Conservation (phyloP, 2,888 invertebrate genomes). For the Lasioglossum leucozonium region DNA sequence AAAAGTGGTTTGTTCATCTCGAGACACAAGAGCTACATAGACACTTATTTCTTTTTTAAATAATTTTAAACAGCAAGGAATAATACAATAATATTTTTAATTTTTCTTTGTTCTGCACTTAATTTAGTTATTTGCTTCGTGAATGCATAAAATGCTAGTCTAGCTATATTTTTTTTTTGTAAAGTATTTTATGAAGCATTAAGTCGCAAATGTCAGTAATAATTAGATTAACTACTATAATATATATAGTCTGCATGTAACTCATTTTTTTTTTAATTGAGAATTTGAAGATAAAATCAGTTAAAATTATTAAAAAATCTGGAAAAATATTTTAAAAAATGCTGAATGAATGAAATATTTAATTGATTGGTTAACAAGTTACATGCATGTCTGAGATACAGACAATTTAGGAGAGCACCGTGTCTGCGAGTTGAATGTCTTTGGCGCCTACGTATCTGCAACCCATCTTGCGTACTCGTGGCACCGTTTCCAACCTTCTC, state of each 20-base stretch:
- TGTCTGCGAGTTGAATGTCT: not conserved
- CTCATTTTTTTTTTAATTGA: not conserved
- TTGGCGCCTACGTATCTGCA: conserved; percentile 69
- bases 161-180: too few relatives aligned
- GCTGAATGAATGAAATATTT: not conserved
- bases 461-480: conserved; percentile 62
- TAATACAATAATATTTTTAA: not conserved
- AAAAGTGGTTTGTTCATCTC: not conserved
- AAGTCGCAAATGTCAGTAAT: not conserved
- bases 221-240: too few relatives aligned
- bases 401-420: not conserved
- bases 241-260: too few relatives aligned
- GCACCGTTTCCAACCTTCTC: conserved; percentile 1
- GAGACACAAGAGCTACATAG: not conserved
- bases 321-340: not conserved
- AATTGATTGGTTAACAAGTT: not conserved
- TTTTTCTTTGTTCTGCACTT: not conserved
- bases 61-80: not conserved
- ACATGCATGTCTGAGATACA: not conserved
- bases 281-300: not conserved
- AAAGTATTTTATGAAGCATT: not conserved
- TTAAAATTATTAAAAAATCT: not conserved
- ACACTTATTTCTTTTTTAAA: not conserved
- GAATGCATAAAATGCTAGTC: not conserved
- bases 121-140: not conserved